Base-by-base conservation (phyloP, 2,113 vertebrate species). In the Psittacara wagleri region DNA sequence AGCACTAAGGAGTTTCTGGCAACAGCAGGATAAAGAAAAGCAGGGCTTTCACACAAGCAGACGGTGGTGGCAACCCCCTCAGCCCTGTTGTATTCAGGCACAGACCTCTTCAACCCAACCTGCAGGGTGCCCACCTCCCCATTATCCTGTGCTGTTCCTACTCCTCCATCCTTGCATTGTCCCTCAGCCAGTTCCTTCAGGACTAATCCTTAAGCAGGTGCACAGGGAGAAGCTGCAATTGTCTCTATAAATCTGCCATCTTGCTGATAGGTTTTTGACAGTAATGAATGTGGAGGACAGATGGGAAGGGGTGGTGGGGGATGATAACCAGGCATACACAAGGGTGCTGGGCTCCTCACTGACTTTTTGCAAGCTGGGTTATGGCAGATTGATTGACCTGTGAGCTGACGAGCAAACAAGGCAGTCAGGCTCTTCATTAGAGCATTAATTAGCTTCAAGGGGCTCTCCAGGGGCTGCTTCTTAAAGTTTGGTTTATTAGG, bases 371-470 rank as follows among this genome's bases (percentile, higher is more conserved):
- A 86, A 75, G 75, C 41, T 1, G 1, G 37, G 33, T 75, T 93
- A 33, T 2, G 12, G 74, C 76, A 92, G 92, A 95, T 94, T 91
- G 88, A 95, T 96, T 95, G 86, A 94, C 94, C 73, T 88, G 78
- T 79, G 81, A 95, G 57, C 68, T 1, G 1, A 72, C 0, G 0
- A 95, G 85, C 89, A 96, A 90, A 80, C 67, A 95, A 95, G 66
- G 84, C 70, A 95, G 81, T 84, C 75, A 54, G 62, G 66, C 74
- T 95, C 81, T 94, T 94, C 89, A 93, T 95, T 97, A 89, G 83
- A 85, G 41, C 63, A 77, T 93, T 97, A 95, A 96, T 96, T 97
- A 92, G 83, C 49, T 90, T 74, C 59, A 20, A 67, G 61, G 39
- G 8, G 11, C 61, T 95, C 92, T 94, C 89, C 43, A 73, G 87